These are phyloP conservation scores for Neoaliturus tenellus DNA, from an alignment of 2,888 invertebrate genomes.

Conservation along the genomic window DNA sequence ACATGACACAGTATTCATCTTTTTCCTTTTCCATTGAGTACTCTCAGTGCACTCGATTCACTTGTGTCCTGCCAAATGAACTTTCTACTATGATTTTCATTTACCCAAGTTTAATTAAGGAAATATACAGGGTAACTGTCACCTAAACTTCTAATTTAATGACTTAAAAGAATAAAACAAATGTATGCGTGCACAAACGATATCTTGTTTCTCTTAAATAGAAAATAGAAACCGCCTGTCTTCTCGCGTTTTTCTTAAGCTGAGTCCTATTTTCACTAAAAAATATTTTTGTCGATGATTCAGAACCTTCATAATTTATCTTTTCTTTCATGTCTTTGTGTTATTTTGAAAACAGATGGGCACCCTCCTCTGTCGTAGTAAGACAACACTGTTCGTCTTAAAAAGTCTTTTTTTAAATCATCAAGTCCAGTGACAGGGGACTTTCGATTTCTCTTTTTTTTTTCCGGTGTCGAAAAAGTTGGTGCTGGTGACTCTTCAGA, in stretches of 20 bases:
- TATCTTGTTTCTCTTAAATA: background rate
- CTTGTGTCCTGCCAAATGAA: slow-evolving; percentile 31
- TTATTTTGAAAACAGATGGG: slow-evolving; percentile 25
- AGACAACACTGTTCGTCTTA: slow-evolving; percentile 45
- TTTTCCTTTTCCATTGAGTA: background rate
- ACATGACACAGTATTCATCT: background rate
- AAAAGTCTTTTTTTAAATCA: slow-evolving; percentile 46
- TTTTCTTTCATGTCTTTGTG: background rate
- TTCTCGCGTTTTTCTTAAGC: background rate
- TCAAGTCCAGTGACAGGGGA: slow-evolving; percentile 49
- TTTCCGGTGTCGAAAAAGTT: too few relatives aligned
- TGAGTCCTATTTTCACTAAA: background rate
- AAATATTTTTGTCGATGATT: background rate
- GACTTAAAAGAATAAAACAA: background rate
- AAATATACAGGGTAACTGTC: background rate
- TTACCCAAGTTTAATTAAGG: too few relatives aligned
- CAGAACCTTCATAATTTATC: too few relatives aligned
- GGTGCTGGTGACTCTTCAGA: too few relatives aligned
- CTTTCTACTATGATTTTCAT: slow-evolving; percentile 15
- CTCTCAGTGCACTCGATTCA: background rate
- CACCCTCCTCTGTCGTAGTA: slow-evolving; percentile 31
- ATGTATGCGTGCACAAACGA: background rate
- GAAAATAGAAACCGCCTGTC: background rate
- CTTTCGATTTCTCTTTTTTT: background rate
- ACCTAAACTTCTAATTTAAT: background rate